These are phyloP conservation scores for Talpa occidentalis DNA, from an alignment of 2,113 vertebrate genomes.

Conservation along the genomic window DNA sequence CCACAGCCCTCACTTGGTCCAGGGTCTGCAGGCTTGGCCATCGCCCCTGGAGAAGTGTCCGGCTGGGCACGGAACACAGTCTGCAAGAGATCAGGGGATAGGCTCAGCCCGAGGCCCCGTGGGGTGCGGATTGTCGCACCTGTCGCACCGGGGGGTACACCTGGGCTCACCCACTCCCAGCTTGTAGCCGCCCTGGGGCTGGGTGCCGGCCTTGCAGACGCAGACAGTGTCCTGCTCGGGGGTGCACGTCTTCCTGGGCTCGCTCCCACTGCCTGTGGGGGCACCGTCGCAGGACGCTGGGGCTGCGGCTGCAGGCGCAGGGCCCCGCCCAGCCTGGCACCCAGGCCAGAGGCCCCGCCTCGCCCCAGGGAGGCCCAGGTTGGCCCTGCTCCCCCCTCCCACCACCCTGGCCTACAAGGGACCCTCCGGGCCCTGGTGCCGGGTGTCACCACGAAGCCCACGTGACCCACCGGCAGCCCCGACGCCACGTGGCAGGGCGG, in stretches of 20 bases:
- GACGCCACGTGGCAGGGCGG: background rate
- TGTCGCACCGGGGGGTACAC: no score
- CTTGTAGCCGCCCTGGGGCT: conserved; percentile 58
- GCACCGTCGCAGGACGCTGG: no score
- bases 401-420: background rate
- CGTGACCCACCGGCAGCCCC: background rate
- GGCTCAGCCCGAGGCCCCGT: no score
- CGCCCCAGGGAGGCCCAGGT: no score
- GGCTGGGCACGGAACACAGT: conserved; percentile 79
- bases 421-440: background rate
- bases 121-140: no score
- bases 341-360: background rate
- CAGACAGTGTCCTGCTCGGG: conserved; percentile 49
- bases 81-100: conserved; percentile 74
- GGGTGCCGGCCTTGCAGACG: conserved; percentile 58
- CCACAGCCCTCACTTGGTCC: conserved; percentile 85
- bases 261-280: conserved; percentile 70
- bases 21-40: conserved; percentile 81
- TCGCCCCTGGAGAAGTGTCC: conserved; percentile 82
- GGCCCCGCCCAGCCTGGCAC: background rate
- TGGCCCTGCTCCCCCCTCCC: no score
- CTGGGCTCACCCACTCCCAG: conserved; percentile 65
- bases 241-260: conserved; percentile 6
- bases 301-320: no score
- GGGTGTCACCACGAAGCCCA: background rate